Base-by-base conservation (phyloP, 2,888 invertebrate species). In the Lithophane ornitopus region DNA sequence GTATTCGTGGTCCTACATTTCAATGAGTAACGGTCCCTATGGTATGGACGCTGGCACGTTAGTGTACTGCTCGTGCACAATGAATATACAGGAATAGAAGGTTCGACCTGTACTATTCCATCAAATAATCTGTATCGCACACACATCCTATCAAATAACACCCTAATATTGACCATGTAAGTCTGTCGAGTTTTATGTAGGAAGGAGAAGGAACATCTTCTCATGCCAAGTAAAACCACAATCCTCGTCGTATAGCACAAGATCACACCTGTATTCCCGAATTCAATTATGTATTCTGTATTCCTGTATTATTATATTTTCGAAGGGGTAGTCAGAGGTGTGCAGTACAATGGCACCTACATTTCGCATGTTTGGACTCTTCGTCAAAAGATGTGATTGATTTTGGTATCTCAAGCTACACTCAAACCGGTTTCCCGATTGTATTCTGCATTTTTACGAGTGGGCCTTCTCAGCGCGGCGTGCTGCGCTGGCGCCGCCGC, bases 11-110 rank as follows among this genome's bases (percentile, higher is more conserved):
- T 56, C 71, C 70, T 71, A 78, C 56, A 75, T 82, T 66, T 66
- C 28, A 73, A 78, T 73, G 67, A 73, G 76, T 82, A 82, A 82
- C 80, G 82, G 70, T 70, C 28, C 62, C 28, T 58, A 34, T 12
- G 26, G 9, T 54, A 66, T 3, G n/a, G n/a, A n/a, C n/a, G 59
- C n/a, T 7, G 81, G 34, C 70, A 52, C 67, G n/a, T 22, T 16
- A 19, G 39, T 28, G 39, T 26, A 41, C 52, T 54, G 56, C 67
- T 1, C 73, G 56, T 14, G 58, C 34, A 19, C 11, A n/a, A n/a
- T 11, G 0, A 67, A 19, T 6, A 19, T 19, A 12, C 12, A 39
- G 19, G 11, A 28, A 28, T 62, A 78, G 65, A 81, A 78, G 81
- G n/a, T 41, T 34, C 28, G 22, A 69, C 26, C 46, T n/a, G 22